phyloP scores from a whole-genome alignment of 2,797 vertebrate genomes.

The Lophotriccus pileatus region DNA sequence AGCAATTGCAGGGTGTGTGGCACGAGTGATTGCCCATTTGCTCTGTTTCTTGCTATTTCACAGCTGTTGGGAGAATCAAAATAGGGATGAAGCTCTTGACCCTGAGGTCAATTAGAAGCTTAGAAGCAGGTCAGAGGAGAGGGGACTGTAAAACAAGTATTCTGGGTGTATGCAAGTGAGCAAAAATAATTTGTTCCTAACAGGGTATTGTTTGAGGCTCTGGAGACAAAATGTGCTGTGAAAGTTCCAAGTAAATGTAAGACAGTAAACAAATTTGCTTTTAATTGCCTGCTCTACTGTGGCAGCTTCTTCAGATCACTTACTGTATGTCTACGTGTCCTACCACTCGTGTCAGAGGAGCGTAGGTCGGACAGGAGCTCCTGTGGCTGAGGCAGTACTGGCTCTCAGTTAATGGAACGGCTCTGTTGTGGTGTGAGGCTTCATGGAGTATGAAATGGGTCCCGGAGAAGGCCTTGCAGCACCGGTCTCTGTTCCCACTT shows the following conservation, averaged over 20 bases:
- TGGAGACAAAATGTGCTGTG: background rate
- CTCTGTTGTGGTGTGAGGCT: background rate
- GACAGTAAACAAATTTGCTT: background rate
- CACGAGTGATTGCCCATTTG: slow-evolving; percentile 39
- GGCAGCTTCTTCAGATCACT: background rate
- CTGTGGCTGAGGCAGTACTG: accelerated
- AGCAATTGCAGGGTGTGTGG: slow-evolving; percentile 26
- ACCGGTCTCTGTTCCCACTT: background rate
- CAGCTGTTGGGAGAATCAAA: slow-evolving; percentile 37
- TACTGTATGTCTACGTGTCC: background rate
- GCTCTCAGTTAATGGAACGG: accelerated
- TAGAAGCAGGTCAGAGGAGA: slow-evolving; percentile 51
- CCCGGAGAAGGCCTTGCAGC: background rate
- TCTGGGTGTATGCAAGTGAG: slow-evolving; percentile 15
- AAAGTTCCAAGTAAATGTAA: background rate
- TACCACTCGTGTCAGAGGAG: accelerated
- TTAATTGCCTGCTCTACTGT: background rate
- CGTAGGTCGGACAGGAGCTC: background rate
- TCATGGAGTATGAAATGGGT: background rate
- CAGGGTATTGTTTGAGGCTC: background rate
- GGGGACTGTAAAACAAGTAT: background rate
- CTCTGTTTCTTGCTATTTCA: slow-evolving; percentile 35
- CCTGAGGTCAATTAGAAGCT: slow-evolving; percentile 54
- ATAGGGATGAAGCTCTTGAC: slow-evolving; percentile 59
- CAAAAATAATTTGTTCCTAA: slow-evolving; percentile 10